Evolutionary conservation across 2,113 vertebrate species (phyloP).

Genomic region (Eurystomus gularis): DNA sequence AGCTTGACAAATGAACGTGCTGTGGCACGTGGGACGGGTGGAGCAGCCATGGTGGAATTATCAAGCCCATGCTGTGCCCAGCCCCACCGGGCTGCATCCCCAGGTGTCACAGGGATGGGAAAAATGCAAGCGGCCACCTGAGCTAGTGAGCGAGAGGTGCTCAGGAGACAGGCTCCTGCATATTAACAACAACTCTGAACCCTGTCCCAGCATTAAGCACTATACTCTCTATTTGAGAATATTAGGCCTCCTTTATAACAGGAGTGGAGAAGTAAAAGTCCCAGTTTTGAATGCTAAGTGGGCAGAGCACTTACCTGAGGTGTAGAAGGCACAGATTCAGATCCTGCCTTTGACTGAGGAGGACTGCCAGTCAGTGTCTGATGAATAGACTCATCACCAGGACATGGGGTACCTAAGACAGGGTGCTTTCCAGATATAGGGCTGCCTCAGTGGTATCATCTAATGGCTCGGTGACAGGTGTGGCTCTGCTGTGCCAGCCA

Average conservation of each 20-base stretch:
- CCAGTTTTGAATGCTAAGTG: background rate
- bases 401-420: background rate
- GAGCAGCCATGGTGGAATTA: background rate
- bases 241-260: background rate
- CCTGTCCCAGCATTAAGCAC: background rate
- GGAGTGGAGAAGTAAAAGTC: background rate
- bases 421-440: background rate
- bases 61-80: background rate
- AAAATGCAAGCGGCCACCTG: background rate
- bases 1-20: background rate
- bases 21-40: background rate
- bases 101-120: background rate
- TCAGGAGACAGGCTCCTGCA: background rate
- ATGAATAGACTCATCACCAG: background rate
- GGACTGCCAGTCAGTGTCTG: background rate
- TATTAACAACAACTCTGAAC: background rate
- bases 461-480: background rate
- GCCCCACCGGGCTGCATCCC: background rate
- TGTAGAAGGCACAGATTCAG: background rate
- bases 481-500: background rate
- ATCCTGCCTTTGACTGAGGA: background rate
- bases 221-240: background rate
- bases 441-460: background rate
- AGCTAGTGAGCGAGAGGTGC: background rate
- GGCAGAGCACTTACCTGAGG: background rate